phyloP scores from a whole-genome alignment of 2,113 vertebrate species.

The Ammodytes dubius region DNA sequence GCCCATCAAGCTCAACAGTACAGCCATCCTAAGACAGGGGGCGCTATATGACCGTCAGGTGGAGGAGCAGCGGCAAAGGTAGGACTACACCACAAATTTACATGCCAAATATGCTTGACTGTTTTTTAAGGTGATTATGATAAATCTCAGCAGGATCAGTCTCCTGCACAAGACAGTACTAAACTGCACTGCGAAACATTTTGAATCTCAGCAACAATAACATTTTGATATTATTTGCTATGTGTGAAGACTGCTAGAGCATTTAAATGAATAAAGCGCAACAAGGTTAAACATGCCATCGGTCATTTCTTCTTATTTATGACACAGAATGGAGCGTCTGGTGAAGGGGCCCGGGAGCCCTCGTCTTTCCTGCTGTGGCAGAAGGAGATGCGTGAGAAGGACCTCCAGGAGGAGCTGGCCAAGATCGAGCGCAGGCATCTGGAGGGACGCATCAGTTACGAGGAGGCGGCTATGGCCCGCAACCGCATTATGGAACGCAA shows the following conservation, averaged over 20 bases:
- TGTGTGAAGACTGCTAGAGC: neutral
- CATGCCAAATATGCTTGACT: neutral
- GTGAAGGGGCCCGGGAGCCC: constrained; percentile 83
- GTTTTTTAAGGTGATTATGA: neutral
- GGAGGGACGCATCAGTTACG: constrained; percentile 87
- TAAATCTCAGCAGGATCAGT: neutral
- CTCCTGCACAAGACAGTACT: neutral
- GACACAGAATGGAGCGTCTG: constrained; percentile 75
- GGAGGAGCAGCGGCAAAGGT: constrained; percentile 91
- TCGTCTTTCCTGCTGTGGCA: constrained; percentile 91
- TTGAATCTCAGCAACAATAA: neutral
- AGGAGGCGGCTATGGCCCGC: constrained; percentile 87
- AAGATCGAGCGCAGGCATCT: constrained; percentile 82
- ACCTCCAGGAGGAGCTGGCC: constrained; percentile 84
- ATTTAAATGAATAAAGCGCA: neutral
- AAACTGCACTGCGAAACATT: neutral
- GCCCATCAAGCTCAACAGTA: constrained; percentile 90
- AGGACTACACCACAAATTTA: constrained; percentile 4
- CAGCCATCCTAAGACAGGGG: constrained; percentile 90
- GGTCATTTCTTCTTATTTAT: constrained; percentile 2
- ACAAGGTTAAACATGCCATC: neutral
- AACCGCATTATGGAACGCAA: constrained; percentile 85
- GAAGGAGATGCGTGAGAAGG: constrained; percentile 87
- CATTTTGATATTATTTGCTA: neutral
- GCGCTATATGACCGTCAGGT: constrained; percentile 87